Conservation (phyloP, 2,113 vertebrate genomes). For the Dromiciops gliroides region DNA sequence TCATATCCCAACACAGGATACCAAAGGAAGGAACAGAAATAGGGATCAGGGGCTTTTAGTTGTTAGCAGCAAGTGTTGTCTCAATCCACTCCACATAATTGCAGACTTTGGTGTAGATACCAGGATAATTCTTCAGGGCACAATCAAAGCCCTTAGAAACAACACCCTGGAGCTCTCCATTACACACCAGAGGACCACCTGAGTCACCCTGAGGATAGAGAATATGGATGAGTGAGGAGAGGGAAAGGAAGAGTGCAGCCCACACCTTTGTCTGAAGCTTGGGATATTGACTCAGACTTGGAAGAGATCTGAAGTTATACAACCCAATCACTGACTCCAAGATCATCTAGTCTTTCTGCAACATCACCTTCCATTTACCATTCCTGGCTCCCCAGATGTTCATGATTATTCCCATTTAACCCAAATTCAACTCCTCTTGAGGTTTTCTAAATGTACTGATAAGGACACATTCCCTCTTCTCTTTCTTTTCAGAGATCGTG, state of each 20-base stretch:
- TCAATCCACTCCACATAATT: constrained; percentile 84
- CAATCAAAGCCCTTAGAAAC: constrained; percentile 88
- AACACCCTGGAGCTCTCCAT: constrained; percentile 83
- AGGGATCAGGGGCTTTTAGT: background rate
- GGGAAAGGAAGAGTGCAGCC: background rate
- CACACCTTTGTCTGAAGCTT: background rate
- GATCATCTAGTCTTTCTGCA: background rate
- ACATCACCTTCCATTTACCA: background rate
- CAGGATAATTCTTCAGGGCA: constrained; percentile 77
- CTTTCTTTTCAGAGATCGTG: background rate
- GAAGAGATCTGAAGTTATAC: background rate
- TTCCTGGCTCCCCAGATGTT: background rate
- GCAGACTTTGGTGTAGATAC: constrained; percentile 88
- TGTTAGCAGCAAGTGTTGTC: constrained; percentile 76
- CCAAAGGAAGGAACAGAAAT: background rate
- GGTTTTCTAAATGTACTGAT: accelerated
- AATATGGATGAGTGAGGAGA: background rate
- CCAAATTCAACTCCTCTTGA: background rate
- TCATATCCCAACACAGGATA: background rate
- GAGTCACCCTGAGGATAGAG: constrained; percentile 84
- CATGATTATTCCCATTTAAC: background rate
- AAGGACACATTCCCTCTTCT: no score
- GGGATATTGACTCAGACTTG: background rate
- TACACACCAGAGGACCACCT: constrained; percentile 87
- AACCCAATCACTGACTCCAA: background rate